Base-by-base conservation (phyloP, 1,140 invertebrate genomes). In the Vollenhovia emeryi region DNA sequence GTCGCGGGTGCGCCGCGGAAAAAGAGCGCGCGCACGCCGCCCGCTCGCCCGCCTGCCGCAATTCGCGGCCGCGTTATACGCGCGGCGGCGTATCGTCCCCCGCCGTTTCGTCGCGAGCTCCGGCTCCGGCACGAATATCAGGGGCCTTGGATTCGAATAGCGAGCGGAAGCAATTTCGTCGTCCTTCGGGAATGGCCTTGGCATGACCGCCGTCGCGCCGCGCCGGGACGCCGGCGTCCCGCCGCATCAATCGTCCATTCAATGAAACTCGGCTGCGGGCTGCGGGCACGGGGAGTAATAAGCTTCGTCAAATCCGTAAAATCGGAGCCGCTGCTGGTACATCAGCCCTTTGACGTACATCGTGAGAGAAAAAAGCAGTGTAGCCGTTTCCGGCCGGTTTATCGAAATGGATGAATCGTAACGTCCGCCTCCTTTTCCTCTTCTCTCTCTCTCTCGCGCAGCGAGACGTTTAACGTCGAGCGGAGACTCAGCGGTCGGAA, bases 101-200 rank as follows among this genome's bases (percentile, higher is more conserved):
- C 3, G 24, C 33, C 36, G 57, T 59, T 43, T 55, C 55, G 7
- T 45, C 48, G 43, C 30, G 13, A 68, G 24, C 55, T 88, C 48
- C 43, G 40, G n/a, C 55, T 88, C 55, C 48, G 48, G 36, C 62
- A 86, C 62, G 84, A 88, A 89, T 89, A 88, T 89, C 76, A 64
- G 74, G 60, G 55, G 52, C 21, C 68, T 64, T 43, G 40, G 13
- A 24, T 27, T 68, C 55, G 21, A 88, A 87, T 43, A 64, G 48
- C 68, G 59, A 75, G 8, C 75, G 87, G 84, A 89, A 88, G 87
- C 71, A 88, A 89, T 89, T 86, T 79, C 71, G 50, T 3, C 43
- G 74, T 76, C 83, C 86, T 87, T n/a, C 45, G 87, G 84, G 87
- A 89, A 86, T 71, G 75, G 75, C 68, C 87, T 89, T 88, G 82